These are phyloP conservation scores for Lagodon rhomboides DNA, from an alignment of 2,797 vertebrate species.

Conservation along the genomic window DNA sequence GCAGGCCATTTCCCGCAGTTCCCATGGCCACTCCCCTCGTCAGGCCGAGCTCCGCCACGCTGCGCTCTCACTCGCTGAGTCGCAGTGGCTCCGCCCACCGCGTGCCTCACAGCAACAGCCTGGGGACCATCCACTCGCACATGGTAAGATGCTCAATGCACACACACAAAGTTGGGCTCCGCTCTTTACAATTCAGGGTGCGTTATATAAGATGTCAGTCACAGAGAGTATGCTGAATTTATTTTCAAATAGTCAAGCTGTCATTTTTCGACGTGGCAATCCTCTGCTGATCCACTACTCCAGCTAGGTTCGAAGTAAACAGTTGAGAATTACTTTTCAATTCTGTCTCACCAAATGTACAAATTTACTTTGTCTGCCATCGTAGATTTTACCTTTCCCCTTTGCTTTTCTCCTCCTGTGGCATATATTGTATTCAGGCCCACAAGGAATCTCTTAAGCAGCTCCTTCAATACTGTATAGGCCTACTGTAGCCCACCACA, in stretches of 20 bases:
- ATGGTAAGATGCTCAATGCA: conserved; percentile 85
- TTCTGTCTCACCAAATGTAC: conserved; percentile 16
- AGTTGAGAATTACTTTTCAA: conserved; percentile 9
- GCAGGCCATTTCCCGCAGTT: conserved; percentile 65
- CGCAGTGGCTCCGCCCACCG: conserved; percentile 89
- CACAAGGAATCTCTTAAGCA: conserved; percentile 34
- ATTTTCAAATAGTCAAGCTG: conserved; percentile 20
- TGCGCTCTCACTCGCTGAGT: conserved; percentile 94
- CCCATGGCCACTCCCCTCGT: conserved; percentile 73
- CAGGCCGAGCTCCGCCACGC: conserved; percentile 85
- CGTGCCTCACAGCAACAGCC: conserved; percentile 87
- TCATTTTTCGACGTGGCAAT: conserved; percentile 10
- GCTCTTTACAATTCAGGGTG: conserved; percentile 19
- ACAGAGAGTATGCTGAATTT: conserved; percentile 4
- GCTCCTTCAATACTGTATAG: conserved; percentile 48
- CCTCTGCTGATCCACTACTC: conserved; percentile 16
- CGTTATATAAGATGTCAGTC: conserved; percentile 18
- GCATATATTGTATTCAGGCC: conserved; percentile 31
- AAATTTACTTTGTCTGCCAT: conserved; percentile 15
- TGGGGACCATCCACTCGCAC: conserved; percentile 86
- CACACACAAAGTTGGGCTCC: not conserved
- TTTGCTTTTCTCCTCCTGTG: conserved; percentile 28
- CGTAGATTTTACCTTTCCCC: not conserved
- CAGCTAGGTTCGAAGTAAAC: conserved; percentile 20
- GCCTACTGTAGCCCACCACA: conserved; percentile 48